These are phyloP conservation scores for Callipepla squamata DNA, from an alignment of 2,113 vertebrate genomes.

Conservation along the genomic window DNA sequence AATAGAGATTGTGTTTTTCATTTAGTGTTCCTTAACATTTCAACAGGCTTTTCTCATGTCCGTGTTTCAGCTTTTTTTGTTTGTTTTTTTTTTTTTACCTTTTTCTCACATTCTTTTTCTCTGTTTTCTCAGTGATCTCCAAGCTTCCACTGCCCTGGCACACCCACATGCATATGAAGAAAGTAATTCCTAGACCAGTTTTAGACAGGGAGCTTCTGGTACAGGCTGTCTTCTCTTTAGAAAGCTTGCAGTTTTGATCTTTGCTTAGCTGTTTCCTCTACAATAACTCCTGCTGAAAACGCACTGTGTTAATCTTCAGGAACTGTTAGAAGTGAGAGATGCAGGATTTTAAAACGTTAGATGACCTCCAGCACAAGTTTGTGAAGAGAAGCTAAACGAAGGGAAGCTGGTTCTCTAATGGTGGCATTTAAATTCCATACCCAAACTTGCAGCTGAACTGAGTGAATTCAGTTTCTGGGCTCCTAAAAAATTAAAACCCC, in stretches of 20 bases:
- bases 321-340: background rate
- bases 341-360: background rate
- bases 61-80: accelerated
- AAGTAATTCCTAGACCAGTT: background rate
- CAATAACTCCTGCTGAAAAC: background rate
- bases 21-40: background rate
- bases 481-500: background rate
- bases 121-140: background rate
- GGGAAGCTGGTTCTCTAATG: background rate
- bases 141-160: background rate
- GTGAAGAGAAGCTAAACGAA: background rate
- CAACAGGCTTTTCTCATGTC: background rate
- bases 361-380: background rate
- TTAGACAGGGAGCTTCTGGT: background rate
- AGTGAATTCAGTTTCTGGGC: background rate
- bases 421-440: background rate
- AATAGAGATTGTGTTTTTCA: background rate
- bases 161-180: background rate
- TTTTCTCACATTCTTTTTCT: background rate
- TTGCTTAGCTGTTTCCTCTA: background rate
- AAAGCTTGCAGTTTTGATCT: background rate
- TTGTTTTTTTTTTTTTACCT: background rate
- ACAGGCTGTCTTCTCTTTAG: background rate
- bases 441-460: constrained; percentile 9
- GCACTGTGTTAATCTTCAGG: background rate